These are phyloP conservation scores for Cephalopholis sonnerati DNA, from an alignment of 2,113 vertebrate species.

Conservation along the genomic window DNA sequence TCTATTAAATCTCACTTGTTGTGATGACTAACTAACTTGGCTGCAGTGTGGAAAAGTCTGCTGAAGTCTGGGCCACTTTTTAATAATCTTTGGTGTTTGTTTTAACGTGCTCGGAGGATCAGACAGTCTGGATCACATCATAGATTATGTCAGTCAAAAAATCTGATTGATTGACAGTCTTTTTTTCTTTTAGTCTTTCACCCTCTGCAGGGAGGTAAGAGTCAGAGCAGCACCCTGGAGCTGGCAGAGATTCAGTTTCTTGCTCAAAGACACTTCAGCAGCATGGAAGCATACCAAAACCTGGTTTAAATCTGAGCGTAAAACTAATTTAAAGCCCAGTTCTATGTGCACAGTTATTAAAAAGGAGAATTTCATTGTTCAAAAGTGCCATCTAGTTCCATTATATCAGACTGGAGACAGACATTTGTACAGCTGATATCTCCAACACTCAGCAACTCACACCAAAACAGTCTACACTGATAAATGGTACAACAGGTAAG, in stretches of 20 bases:
- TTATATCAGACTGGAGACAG: too few species aligned
- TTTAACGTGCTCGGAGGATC: constrained; percentile 11
- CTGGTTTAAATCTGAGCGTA: not conserved
- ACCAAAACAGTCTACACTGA: too few species aligned
- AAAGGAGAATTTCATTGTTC: too few species aligned
- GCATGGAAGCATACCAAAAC: not conserved
- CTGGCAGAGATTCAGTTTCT: not conserved
- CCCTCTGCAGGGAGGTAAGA: constrained; percentile 2
- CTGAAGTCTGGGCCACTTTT: not conserved
- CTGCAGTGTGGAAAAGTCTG: not conserved
- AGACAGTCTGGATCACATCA: constrained; percentile 15
- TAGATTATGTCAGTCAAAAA: too few species aligned
- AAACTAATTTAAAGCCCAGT: not conserved
- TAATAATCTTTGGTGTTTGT: constrained; percentile 6
- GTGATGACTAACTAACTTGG: not conserved
- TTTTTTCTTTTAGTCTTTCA: not conserved
- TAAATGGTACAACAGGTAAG: too few species aligned
- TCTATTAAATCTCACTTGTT: constrained; percentile 9
- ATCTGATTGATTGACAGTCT: not conserved
- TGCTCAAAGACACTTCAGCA: constrained; percentile 10
- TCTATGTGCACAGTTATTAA: not conserved
- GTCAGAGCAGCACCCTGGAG: not conserved
- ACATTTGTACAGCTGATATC: too few species aligned
- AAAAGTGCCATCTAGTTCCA: too few species aligned
- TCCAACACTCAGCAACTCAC: too few species aligned